Base-by-base conservation (phyloP, 2,113 vertebrate species). In the Tricholaema leucomelas region DNA sequence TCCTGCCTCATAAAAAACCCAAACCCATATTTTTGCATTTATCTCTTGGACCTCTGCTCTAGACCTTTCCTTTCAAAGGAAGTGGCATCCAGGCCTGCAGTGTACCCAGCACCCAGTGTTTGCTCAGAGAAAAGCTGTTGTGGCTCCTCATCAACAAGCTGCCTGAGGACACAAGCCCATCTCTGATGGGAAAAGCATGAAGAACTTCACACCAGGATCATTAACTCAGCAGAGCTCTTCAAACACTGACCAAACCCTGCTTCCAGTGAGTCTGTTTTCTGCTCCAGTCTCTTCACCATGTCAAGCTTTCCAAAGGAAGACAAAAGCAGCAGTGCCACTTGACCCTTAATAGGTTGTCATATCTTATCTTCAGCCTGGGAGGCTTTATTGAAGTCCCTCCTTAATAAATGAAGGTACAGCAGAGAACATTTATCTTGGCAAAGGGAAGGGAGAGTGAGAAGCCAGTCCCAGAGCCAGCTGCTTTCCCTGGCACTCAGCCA, bases 351-450 rank as follows among this genome's bases (percentile, higher is more conserved):
- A 85, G 40, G 54, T 18, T 95, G 90, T 80, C 67, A 79, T 87
- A 92, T 74, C 85, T 82, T 88, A 93, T 74, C 85, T 80, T 33
- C 46, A 52, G n/a, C 48, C 80, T 50, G 74, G 72, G 46, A 88
- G 42, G 42, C 28, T 87, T 91, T 88, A 82, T 82, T 88, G 77
- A 92, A 90, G 70, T 74, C 75, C 76, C 20, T 52, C 84, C 92
- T 93, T 92, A 91, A 90, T 63, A 84, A 91, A 56, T 5, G 67
- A 66, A 88, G 74, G 91, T 96, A 85, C 91, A 74, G 63, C 65
- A 64, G 52, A 40, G 84, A 92, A 90, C 58, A 65, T 94, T 84
- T 86, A 65, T 78, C 84, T 92, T 94, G 92, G 92, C 91, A 88
- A 40, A 92, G 63, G 5, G 4, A 84, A 50, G 38, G 83, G 56